Conservation (phyloP, 1,140 invertebrate genomes). For the Bombus vancouverensis region DNA sequence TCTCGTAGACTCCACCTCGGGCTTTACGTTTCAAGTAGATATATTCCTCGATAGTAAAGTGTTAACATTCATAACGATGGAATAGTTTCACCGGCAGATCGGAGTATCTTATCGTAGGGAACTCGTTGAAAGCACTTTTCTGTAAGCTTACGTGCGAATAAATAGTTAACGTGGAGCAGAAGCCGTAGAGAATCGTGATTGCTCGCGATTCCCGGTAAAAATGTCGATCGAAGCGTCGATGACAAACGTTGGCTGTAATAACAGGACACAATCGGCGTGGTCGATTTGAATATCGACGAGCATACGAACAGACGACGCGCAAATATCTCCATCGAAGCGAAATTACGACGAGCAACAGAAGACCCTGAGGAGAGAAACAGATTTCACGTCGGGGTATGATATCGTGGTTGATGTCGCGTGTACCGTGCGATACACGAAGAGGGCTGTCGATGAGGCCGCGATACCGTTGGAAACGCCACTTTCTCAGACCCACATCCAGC, state of each 20-base stretch:
- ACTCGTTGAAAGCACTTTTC: not conserved
- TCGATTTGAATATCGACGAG: constrained; percentile 28
- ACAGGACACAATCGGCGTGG: not conserved
- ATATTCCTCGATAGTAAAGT: too few relatives aligned
- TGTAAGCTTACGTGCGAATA: too few relatives aligned
- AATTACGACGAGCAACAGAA: constrained; percentile 14
- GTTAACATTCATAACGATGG: too few relatives aligned
- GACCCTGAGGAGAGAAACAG: constrained; percentile 5
- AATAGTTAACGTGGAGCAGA: not conserved
- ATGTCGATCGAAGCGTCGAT: not conserved
- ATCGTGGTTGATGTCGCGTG: constrained; percentile 69
- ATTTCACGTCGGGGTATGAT: constrained; percentile 44
- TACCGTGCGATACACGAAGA: constrained; percentile 58
- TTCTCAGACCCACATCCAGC: constrained; percentile 21
- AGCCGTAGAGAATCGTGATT: not conserved
- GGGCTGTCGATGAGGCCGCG: not conserved
- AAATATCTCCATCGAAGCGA: constrained; percentile 16
- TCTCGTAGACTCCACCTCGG: too few relatives aligned
- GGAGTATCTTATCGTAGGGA: not conserved
- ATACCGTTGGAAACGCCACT: constrained; percentile 29
- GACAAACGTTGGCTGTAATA: not conserved
- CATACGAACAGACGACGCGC: constrained; percentile 19
- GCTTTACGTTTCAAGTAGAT: too few relatives aligned
- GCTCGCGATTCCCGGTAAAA: not conserved
- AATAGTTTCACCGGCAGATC: too few relatives aligned